phyloP scores from a whole-genome alignment of 1,140 invertebrate genomes.

The Orchesella cincta region DNA sequence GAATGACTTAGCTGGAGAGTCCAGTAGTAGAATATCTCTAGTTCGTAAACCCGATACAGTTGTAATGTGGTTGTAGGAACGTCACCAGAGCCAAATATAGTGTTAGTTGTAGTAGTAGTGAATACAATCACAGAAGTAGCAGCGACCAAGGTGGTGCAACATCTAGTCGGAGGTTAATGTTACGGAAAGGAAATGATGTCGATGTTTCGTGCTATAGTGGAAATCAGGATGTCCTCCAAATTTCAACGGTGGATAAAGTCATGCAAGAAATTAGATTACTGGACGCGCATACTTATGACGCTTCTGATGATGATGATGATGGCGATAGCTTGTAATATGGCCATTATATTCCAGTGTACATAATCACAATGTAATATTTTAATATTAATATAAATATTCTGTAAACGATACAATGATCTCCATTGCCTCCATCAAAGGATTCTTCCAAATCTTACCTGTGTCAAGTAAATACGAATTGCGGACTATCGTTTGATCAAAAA shows the following conservation, averaged over 20 bases:
- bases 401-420: too few relatives aligned
- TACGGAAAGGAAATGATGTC: neutral
- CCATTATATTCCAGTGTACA: too few relatives aligned
- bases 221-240: neutral
- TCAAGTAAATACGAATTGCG: too few relatives aligned
- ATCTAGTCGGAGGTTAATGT: too few relatives aligned
- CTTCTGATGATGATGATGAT: neutral
- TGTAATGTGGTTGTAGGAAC: neutral
- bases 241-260: constrained; percentile 14
- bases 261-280: constrained; percentile 4
- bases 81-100: neutral
- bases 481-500: too few relatives aligned
- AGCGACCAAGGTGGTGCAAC: neutral
- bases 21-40: neutral
- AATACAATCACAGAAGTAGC: neutral
- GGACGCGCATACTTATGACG: neutral
- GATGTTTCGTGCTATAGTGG: neutral
- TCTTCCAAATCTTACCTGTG: too few relatives aligned
- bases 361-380: too few relatives aligned
- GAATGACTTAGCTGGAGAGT: too few relatives aligned
- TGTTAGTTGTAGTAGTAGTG: neutral
- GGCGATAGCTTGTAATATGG: neutral
- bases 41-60: neutral
- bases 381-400: too few relatives aligned
- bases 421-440: too few relatives aligned